phyloP scores from a whole-genome alignment of 2,113 vertebrate genomes.

The Rhinolophus ferrumequinum region DNA sequence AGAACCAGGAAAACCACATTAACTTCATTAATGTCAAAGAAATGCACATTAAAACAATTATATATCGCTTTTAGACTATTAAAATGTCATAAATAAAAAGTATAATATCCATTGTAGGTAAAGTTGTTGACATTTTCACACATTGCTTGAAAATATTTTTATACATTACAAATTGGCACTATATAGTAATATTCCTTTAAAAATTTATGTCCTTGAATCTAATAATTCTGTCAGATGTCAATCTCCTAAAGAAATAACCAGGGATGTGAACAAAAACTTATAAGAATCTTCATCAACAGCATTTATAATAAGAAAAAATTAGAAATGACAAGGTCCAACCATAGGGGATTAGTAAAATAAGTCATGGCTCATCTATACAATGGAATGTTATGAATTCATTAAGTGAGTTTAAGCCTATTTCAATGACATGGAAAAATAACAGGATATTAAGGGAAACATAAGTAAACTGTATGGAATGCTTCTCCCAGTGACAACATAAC shows the following conservation, averaged over 20 bases:
- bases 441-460: not conserved
- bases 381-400: not conserved
- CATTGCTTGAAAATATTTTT: not conserved
- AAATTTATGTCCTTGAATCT: not conserved
- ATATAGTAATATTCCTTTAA: not conserved
- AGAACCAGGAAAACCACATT: constrained; percentile 11
- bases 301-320: not conserved
- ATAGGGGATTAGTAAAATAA: too few relatives aligned
- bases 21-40: constrained; percentile 7
- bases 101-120: not conserved
- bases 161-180: not conserved
- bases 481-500: not conserved
- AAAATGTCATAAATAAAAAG: constrained; percentile 15
- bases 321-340: not conserved
- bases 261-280: not conserved
- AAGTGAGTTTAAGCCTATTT: constrained; percentile 31
- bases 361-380: too few relatives aligned
- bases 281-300: constrained; percentile 4
- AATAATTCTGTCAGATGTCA: constrained; percentile 6
- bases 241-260: not conserved
- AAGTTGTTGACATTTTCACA: not conserved
- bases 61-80: constrained; percentile 6
- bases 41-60: not conserved
- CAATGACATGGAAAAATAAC: not conserved
- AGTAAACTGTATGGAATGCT: not conserved